Conservation (phyloP, 2,797 vertebrate genomes). For the Eutrigla gurnardus region DNA sequence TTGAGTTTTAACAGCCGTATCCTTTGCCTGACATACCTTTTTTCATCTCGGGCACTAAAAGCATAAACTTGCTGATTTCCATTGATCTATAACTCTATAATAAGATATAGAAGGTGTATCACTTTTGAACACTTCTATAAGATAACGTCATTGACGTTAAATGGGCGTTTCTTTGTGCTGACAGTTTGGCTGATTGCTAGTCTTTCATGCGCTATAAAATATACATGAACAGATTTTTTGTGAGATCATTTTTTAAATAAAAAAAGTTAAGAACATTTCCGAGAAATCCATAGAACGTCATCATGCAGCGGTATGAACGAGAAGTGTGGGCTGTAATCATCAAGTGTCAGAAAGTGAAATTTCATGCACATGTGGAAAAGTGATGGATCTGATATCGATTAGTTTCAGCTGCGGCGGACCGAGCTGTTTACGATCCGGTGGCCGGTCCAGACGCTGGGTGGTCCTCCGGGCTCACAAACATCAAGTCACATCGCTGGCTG, state of each 20-base stretch:
- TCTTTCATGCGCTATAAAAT: background rate
- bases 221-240: background rate
- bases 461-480: slow-evolving; percentile 60
- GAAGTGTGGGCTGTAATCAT: slow-evolving; percentile 34
- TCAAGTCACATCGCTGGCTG: slow-evolving; percentile 41
- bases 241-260: background rate
- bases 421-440: slow-evolving; percentile 78
- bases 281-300: slow-evolving; percentile 39
- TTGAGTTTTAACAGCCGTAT: background rate
- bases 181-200: background rate
- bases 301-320: slow-evolving; percentile 16
- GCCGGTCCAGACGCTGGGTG: slow-evolving; percentile 79
- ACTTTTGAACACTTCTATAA: background rate
- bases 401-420: slow-evolving; percentile 76
- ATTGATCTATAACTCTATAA: no score
- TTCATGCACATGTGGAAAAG: slow-evolving; percentile 48
- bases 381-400: slow-evolving; percentile 75
- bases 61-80: background rate
- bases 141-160: background rate
- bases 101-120: background rate
- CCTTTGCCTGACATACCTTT: slow-evolving; percentile 10
- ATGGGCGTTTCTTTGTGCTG: background rate
- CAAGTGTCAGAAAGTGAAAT: slow-evolving; percentile 40
- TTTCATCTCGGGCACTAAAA: background rate
- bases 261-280: slow-evolving; percentile 24